Evolutionary conservation across 2,888 invertebrate genomes (phyloP).

Genomic region (Rhyacophila evoluta): DNA sequence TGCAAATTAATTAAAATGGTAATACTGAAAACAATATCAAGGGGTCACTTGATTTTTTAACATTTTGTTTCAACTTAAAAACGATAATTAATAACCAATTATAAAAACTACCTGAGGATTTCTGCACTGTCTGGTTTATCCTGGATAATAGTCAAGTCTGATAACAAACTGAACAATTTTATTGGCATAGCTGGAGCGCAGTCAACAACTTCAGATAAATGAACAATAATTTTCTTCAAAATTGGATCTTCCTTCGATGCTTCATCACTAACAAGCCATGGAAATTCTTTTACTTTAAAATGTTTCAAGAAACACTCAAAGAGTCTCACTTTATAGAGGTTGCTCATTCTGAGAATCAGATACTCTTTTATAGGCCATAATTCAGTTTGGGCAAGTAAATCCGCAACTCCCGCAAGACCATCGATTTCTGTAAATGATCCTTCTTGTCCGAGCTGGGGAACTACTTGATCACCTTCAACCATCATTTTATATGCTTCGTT

Average conservation of each 20-base stretch:
- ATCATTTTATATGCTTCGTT: background rate
- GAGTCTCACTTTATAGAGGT: constrained; percentile 59
- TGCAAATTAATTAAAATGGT: no score
- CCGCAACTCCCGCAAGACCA: constrained; percentile 54
- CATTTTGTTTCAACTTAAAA: no score
- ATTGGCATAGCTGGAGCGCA: constrained; percentile 35
- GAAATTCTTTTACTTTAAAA: constrained; percentile 54
- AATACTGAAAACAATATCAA: no score
- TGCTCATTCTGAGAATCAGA: constrained; percentile 63
- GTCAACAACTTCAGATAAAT: constrained; percentile 30
- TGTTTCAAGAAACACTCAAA: constrained; percentile 54
- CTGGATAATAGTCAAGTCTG: constrained; percentile 32
- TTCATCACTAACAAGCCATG: background rate
- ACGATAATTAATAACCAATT: no score
- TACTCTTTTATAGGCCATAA: constrained; percentile 73
- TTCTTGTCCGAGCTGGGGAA: background rate
- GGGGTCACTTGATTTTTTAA: no score
- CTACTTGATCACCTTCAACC: background rate
- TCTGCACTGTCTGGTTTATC: background rate
- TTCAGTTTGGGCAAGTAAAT: constrained; percentile 59
- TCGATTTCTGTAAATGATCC: constrained; percentile 40
- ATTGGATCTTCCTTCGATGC: background rate
- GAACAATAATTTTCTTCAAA: constrained; percentile 16
- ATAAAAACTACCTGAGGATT: constrained; percentile 27
- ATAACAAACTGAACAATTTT: constrained; percentile 34